phyloP scores from a whole-genome alignment of 2,113 vertebrate genomes.

The Elgaria multicarinata region DNA sequence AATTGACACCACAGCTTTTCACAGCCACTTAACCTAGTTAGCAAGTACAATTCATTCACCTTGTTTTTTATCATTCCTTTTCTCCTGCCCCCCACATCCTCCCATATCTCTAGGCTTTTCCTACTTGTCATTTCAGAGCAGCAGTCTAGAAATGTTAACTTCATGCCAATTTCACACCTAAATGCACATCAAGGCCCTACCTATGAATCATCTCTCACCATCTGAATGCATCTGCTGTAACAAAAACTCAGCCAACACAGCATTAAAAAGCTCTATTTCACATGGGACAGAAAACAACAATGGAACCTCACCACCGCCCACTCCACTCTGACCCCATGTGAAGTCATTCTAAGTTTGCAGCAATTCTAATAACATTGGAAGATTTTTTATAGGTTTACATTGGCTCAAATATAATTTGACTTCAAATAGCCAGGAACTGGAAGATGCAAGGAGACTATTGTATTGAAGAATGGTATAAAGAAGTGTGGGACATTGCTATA shows the following conservation, averaged over 20 bases:
- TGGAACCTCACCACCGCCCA: neutral
- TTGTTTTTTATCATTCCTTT: neutral
- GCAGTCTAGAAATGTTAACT: accelerated
- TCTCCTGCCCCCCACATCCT: accelerated
- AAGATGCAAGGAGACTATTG: too few species aligned
- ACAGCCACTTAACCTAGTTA: neutral
- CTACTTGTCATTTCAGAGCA: neutral
- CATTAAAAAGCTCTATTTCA: too few species aligned
- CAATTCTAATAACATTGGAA: neutral
- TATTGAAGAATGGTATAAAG: too few species aligned
- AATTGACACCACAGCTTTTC: neutral
- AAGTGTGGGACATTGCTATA: too few species aligned
- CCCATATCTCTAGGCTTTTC: neutral
- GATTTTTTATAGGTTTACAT: neutral
- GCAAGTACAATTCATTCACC: accelerated
- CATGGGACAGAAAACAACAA: neutral
- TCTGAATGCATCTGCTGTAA: neutral
- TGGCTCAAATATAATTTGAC: neutral
- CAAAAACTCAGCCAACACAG: accelerated
- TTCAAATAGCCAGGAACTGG: too few species aligned
- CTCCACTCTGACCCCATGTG: neutral
- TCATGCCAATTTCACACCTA: neutral
- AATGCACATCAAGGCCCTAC: neutral
- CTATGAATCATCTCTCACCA: neutral
- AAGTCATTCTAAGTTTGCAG: neutral